Conservation (phyloP, 2,888 invertebrate species). For the Diplazon laetatorius region DNA sequence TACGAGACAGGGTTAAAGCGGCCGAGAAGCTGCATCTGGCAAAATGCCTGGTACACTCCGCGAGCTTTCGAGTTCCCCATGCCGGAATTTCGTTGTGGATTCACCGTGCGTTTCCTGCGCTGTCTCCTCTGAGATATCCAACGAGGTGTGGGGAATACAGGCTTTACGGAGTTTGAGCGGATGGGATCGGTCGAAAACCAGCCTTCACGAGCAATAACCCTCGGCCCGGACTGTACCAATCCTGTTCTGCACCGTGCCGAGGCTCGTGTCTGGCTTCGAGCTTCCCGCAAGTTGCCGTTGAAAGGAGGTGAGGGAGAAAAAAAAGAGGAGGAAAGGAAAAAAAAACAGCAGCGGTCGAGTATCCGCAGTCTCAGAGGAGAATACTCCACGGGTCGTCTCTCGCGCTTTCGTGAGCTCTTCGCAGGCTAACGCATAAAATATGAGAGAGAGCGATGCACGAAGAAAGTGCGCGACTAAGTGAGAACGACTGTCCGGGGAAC, state of each 20-base stretch:
- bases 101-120: conserved; percentile 19
- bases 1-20: conserved; percentile 55
- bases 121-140: conserved; percentile 46
- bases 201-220: conserved; percentile 44
- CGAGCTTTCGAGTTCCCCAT: conserved; percentile 46
- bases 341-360: conserved; percentile 12
- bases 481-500: background rate
- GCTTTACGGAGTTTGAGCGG: conserved; percentile 42
- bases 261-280: conserved; percentile 27
- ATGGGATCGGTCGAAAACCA: conserved; percentile 28
- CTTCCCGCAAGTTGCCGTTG: conserved; percentile 11
- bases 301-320: background rate
- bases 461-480: conserved; percentile 15
- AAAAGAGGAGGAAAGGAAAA: background rate
- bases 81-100: conserved; percentile 43
- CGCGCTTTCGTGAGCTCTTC: conserved; percentile 32
- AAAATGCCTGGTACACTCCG: conserved; percentile 49
- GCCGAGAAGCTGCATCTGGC: conserved; percentile 53
- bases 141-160: conserved; percentile 52
- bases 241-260: conserved; percentile 33
- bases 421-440: conserved; percentile 32
- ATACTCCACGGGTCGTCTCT: conserved; percentile 39
- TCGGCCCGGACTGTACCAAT: conserved; percentile 33
- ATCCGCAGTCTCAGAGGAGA: conserved; percentile 51
- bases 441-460: conserved; percentile 9